A percentile compares a stretch with the other conserved stretches of the same genome.
phyloP scores from a whole-genome alignment of 2,797 vertebrate species.

The Takifugu rubripes region DNA sequence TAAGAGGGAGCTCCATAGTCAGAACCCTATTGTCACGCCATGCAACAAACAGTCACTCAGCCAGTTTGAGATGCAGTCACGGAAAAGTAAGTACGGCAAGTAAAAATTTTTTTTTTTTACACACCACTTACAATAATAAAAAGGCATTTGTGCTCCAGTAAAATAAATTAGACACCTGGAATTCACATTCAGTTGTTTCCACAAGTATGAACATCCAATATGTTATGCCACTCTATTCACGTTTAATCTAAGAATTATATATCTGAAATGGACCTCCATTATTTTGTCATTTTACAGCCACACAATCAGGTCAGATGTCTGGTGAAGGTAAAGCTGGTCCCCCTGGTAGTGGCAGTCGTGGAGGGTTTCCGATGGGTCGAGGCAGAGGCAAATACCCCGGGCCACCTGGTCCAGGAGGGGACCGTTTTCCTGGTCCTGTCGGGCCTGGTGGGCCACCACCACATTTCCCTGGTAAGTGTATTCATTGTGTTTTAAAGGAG shows the following conservation, averaged over 20 bases:
- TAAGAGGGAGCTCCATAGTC: constrained; percentile 95
- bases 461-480: constrained; percentile 87
- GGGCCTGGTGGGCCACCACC: constrained; percentile 96
- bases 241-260: neutral
- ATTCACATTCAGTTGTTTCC: neutral
- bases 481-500: neutral
- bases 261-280: neutral
- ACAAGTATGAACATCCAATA: neutral
- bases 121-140: neutral
- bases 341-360: constrained; percentile 85
- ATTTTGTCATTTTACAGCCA: constrained; percentile 70
- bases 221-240: neutral
- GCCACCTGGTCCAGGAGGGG: constrained; percentile 88
- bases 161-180: neutral
- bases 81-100: constrained; percentile 86
- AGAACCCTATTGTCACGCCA: constrained; percentile 96
- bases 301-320: constrained; percentile 97
- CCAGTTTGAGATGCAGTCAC: constrained; percentile 99
- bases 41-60: constrained; percentile 99
- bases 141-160: neutral
- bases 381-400: constrained; percentile 92
- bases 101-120: neutral
- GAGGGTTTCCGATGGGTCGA: constrained; percentile 89
- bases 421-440: constrained; percentile 91
- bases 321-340: constrained; percentile 98